Evolutionary conservation across 2,797 vertebrate genomes (phyloP), one percentile per base, ranked within the genome.

Genomic region (Coregonus ussuriensis): DNA sequence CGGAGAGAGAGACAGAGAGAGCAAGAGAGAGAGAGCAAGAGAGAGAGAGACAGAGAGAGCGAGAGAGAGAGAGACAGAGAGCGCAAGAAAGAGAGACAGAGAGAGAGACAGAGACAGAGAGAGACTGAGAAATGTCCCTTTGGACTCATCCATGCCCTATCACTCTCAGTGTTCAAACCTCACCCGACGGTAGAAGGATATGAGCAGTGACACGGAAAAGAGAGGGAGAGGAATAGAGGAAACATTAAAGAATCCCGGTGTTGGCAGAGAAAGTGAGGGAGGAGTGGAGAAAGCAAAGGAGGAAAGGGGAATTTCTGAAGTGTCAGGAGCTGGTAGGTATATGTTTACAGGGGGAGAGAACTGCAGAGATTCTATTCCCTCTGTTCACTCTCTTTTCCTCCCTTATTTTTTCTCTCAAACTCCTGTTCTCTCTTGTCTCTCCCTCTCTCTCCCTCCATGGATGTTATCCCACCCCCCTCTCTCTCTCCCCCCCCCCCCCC

Each of bases 171-270:
- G 77, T 71, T 75, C 85, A 84, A 56, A 83, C 81, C 67, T 76
- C 71, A 52, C 74, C 73, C 83, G 79, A 87, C 76, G 77, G 87
- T 85, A 86, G 67, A 85, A 67, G 83, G 77, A 81, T 83, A 76
- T 15, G 11, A 71, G 75, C 71, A 6, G 71, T 71, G 73, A 47
- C 85, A 84, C 3, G 0, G 73, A 74, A 74, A 75, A 76, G 79
- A 75, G 79, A 52, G 18, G n/a, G 54, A 47, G 69, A 77, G 68
- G 37, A 53, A 16, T 9, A 18, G 37, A 53, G 15, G 35, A 67
- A 14, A 51, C 47, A 63, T 74, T 25, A 81, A 53, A 70, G 29
- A 14, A 37, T 53, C 70, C 21, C 41, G 29, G 9, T 4, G 70
- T 18, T 41, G 41, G n/a, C 13, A 67, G 65, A 67, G 31, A 31